These are phyloP conservation scores for Orchestia grillus DNA, from an alignment of 1,140 invertebrate genomes.

Conservation along the genomic window DNA sequence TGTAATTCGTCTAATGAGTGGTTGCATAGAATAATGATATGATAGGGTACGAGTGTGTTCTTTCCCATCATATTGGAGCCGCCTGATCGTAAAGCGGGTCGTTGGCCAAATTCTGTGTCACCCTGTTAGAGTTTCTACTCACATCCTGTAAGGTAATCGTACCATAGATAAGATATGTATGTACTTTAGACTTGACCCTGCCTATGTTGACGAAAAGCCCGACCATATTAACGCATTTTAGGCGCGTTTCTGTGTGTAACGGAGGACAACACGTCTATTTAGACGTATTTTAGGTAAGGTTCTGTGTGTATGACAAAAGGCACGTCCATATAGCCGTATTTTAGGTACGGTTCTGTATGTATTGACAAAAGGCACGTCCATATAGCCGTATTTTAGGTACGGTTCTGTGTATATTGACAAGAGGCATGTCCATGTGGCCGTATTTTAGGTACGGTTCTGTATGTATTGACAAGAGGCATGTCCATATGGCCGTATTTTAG, in stretches of 20 bases:
- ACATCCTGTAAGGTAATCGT: neutral
- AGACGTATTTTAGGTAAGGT: conserved; percentile 57
- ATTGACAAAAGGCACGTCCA: conserved; percentile 92
- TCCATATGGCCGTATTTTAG: conserved; percentile 85
- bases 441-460: conserved; percentile 78
- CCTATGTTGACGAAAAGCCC: no score
- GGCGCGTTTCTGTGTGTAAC: no score
- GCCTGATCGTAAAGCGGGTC: no score
- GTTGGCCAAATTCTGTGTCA: no score
- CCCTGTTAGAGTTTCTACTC: no score
- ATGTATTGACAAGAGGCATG: conserved; percentile 93
- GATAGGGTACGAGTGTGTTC: no score
- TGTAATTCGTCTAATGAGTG: no score
- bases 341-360: conserved; percentile 79
- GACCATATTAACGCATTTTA: no score
- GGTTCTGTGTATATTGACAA: conserved; percentile 90
- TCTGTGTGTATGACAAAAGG: conserved; percentile 92
- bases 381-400: conserved; percentile 80
- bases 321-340: conserved; percentile 88
- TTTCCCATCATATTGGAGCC: no score
- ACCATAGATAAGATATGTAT: neutral
- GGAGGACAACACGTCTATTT: no score
- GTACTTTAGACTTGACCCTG: no score
- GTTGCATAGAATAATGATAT: no score
- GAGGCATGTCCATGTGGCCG: conserved; percentile 87